phyloP scores from a whole-genome alignment of 2,797 vertebrate species.

The Galago senegalensis region DNA sequence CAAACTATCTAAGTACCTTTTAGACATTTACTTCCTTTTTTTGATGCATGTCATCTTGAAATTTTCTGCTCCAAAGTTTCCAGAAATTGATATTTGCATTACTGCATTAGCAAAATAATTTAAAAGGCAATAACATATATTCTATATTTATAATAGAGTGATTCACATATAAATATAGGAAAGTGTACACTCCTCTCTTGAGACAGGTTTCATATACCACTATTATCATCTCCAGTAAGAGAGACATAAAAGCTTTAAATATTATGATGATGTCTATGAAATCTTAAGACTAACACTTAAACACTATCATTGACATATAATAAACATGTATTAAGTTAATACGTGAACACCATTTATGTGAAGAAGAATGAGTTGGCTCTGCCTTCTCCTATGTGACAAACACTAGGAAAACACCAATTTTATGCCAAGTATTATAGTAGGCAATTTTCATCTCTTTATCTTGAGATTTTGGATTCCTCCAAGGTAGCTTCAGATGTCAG shows the following conservation, averaged over 20 bases:
- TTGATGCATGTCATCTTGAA: background rate
- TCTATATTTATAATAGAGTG: background rate
- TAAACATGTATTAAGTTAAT: background rate
- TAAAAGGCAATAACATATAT: background rate
- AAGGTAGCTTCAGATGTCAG: background rate
- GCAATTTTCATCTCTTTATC: background rate
- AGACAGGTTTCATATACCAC: background rate
- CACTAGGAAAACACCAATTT: background rate
- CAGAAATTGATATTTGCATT: background rate
- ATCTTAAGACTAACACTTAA: background rate
- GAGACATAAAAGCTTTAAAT: background rate
- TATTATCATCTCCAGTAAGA: background rate
- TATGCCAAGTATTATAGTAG: background rate
- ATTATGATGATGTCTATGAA: background rate
- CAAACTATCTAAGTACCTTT: slow-evolving; percentile 3
- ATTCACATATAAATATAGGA: background rate
- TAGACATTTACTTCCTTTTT: background rate
- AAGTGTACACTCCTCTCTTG: background rate
- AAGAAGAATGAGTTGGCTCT: background rate
- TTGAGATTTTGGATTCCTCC: background rate
- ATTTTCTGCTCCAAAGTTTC: background rate
- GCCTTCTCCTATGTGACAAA: background rate
- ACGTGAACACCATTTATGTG: background rate
- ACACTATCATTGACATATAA: background rate
- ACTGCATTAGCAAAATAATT: background rate